Evolutionary conservation across 1,140 invertebrate species (phyloP), one percentile per base, ranked within the genome.

Genomic region (Habropoda laboriosa): DNA sequence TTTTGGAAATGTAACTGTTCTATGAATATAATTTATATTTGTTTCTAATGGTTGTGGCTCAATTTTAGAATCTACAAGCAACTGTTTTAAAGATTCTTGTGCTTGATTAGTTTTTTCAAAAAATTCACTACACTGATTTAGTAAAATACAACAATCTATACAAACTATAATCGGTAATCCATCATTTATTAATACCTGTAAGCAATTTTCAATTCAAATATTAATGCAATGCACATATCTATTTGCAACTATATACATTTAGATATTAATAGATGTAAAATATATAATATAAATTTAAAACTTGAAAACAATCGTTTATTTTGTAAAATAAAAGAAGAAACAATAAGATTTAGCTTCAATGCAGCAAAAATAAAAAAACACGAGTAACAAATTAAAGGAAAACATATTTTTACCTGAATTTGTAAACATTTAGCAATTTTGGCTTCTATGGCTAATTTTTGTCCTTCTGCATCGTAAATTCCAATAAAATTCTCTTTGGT

Each of bases 401-500:
- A 38, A 30, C 0, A 18, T 45, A n/a, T 73, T 35, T 80, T 85
- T 84, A 92, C 93, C 91, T 93, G 89, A 82, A 94, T 93, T 78
- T 92, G 92, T 58, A 94, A 88, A 85, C 91, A 94, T 77, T 93
- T 94, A 0, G 83, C 86, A 74, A 94, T 94, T 90, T 93, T 94
- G 3, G 81, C 73, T 53, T 92, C 90, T 40, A 94, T 91, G 3
- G 79, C 86, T 24, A 93, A 83, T 74, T 91, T 93, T 71, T 91
- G 89, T 24, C 93, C 93, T 67, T 94, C 93, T 3, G 90, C 79
- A 42, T 93, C 92, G 64, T 92, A 94, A 63, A 94, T 94, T 42
- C 93, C 92, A 68, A 93, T 89, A 40, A 90, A 84, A 71, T 87
- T 88, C 12, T 92, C 84, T 68, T 92, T 93, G 30, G 85, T 80